Evolutionary conservation across 2,888 invertebrate genomes (phyloP), one percentile per base, ranked within the genome.

Genomic region (Sussaba pulchella): DNA sequence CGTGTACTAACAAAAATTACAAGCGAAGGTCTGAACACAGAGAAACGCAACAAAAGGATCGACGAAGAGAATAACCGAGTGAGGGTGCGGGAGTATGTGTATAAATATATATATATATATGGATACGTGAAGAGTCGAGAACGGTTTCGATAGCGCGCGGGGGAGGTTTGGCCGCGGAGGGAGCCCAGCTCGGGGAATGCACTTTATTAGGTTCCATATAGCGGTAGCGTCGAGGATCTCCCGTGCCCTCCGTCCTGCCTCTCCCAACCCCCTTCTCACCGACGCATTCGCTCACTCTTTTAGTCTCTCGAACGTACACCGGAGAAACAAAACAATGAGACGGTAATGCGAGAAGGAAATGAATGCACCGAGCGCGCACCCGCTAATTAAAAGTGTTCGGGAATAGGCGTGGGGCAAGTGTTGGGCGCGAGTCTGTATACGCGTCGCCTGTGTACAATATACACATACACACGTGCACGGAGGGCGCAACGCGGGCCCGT

Each of bases 1-100:
- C 73, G 80, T 81, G 82, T 82, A 81, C 73, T 57, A 63, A 76
- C 78, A 82, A 83, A 83, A 83, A 83, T 80, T 81, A 82, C 76
- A 73, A 59, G 43, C 47, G 50, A 59, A 52, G 14, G 69, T 54
- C 47, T 71, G 64, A 52, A 47, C 36, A 45, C 31, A 64, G 64
- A 54, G 73, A 39, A 72, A 64, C 71, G 61, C 69, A 70, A 66
- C 67, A 71, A 71, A 74, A 57, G 66, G 52, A 69, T 19, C 26
- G 21, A 57, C 31, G 39, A 52, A 52, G 64, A 66, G 36, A 14
- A 67, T 31, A 9, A 8, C 36, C 70, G 1, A 9, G 45, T 24
- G 45, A 57, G 54, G 26, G 45, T 17, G 43, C 36, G 19, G 54
- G 31, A n/a, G n/a, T n/a, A n/a, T n/a, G n/a, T n/a, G n/a, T n/a